Evolutionary conservation across 2,888 invertebrate genomes (phyloP).

Genomic region (Gymnocheta viridis): DNA sequence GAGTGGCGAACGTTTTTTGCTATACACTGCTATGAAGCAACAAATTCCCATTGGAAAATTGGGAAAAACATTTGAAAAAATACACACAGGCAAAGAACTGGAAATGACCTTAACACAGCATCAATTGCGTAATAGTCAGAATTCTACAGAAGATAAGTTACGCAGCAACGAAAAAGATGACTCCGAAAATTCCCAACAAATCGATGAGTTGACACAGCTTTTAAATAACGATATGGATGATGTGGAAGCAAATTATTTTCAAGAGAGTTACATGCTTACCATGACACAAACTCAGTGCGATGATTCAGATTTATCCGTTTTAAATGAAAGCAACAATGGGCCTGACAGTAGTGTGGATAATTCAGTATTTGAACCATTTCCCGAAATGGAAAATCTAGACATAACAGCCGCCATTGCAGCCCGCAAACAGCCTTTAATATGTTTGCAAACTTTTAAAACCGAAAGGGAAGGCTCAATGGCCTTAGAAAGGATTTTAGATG

Average conservation of each 20-base stretch:
- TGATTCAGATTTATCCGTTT: conserved; percentile 53
- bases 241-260: conserved; percentile 83
- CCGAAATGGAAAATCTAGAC: conserved; percentile 87
- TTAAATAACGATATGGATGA: conserved; percentile 75
- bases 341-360: conserved; percentile 74
- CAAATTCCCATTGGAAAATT: conserved; percentile 84
- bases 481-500: conserved; percentile 86
- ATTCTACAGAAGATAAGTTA: conserved; percentile 25
- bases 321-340: conserved; percentile 64
- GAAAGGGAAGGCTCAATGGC: conserved; percentile 87
- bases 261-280: conserved; percentile 87
- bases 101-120: conserved; percentile 60
- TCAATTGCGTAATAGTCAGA: conserved; percentile 33
- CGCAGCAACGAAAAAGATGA: conserved; percentile 33
- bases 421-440: conserved; percentile 86
- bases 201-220: conserved; percentile 77
- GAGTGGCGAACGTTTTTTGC: conserved; percentile 86
- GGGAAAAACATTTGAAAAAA: conserved; percentile 83
- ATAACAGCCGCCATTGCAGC: conserved; percentile 84
- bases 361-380: conserved; percentile 85
- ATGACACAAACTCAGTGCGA: conserved; percentile 84
- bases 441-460: conserved; percentile 90
- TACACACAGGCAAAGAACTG: conserved; percentile 75
- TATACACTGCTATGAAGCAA: conserved; percentile 85
- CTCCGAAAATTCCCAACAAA: conserved; percentile 55